Conservation (phyloP, 2,113 vertebrate species). For the Philantomba maxwellii region DNA sequence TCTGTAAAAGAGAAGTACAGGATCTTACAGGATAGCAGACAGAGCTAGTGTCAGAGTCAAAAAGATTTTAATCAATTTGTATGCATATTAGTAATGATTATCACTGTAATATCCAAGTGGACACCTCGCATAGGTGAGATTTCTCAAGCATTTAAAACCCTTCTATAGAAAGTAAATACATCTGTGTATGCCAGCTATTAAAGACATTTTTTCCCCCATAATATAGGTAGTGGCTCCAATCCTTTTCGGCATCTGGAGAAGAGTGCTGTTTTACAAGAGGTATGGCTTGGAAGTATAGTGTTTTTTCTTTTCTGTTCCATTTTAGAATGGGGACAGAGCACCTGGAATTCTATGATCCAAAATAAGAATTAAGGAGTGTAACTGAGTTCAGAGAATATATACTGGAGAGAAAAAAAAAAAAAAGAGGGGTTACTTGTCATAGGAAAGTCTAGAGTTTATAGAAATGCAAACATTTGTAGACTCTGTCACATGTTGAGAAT, state of each 20-base stretch:
- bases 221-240: constrained; percentile 93
- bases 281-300: constrained; percentile 53
- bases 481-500: not conserved
- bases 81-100: not conserved
- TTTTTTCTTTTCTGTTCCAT: not conserved
- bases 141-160: not conserved
- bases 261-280: constrained; percentile 97
- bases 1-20: not conserved
- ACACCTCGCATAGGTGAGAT: not conserved
- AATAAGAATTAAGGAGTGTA: not conserved
- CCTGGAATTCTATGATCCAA: not conserved
- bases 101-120: not conserved
- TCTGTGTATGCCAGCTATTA: not conserved
- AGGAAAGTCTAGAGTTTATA: not conserved
- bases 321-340: not conserved
- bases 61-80: not conserved
- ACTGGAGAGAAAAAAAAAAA: not conserved
- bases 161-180: not conserved
- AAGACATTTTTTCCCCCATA: not conserved
- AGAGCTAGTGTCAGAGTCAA: not conserved
- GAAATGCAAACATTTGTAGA: not conserved
- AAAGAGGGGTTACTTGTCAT: not conserved
- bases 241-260: constrained; percentile 98
- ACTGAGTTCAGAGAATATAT: not conserved
- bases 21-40: not conserved